Evolutionary conservation across 2,888 invertebrate genomes (phyloP).

Genomic region (Dyspetes luteomarginatus): DNA sequence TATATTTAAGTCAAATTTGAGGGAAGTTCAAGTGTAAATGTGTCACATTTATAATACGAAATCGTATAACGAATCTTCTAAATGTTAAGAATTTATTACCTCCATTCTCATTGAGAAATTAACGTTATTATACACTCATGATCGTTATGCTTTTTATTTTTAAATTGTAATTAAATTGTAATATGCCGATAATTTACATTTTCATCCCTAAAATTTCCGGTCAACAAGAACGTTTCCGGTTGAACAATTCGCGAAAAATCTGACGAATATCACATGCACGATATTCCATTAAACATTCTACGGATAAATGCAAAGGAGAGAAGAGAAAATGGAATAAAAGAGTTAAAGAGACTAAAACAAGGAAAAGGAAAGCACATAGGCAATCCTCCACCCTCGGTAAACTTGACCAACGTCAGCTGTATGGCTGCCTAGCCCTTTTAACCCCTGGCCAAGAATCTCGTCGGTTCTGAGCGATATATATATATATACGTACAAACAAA

Average conservation of each 20-base stretch:
- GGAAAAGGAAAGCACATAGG: constrained; percentile 18
- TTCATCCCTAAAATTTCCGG: not conserved
- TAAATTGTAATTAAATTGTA: too few relatives aligned
- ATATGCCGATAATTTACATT: not conserved
- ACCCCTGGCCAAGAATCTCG: constrained; percentile 61
- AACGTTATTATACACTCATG: too few relatives aligned
- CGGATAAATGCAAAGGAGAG: constrained; percentile 1
- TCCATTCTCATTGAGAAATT: too few relatives aligned
- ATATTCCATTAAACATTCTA: constrained; percentile 29
- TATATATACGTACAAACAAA: not conserved
- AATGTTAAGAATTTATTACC: too few relatives aligned
- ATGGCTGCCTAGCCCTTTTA: constrained; percentile 57
- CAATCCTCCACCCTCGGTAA: constrained; percentile 52
- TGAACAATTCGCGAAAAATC: not conserved
- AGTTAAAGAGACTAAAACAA: constrained; percentile 19
- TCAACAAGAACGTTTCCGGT: not conserved
- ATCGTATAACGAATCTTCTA: too few relatives aligned
- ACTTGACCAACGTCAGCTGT: constrained; percentile 66
- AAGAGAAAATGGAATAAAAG: constrained; percentile 2
- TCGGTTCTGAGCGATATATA: constrained; percentile 37
- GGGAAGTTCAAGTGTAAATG: too few relatives aligned
- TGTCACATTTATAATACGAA: too few relatives aligned
- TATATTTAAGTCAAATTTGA: not conserved
- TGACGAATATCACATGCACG: not conserved
- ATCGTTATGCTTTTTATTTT: too few relatives aligned